phyloP scores from a whole-genome alignment of 2,113 vertebrate species.

The Channa argus region DNA sequence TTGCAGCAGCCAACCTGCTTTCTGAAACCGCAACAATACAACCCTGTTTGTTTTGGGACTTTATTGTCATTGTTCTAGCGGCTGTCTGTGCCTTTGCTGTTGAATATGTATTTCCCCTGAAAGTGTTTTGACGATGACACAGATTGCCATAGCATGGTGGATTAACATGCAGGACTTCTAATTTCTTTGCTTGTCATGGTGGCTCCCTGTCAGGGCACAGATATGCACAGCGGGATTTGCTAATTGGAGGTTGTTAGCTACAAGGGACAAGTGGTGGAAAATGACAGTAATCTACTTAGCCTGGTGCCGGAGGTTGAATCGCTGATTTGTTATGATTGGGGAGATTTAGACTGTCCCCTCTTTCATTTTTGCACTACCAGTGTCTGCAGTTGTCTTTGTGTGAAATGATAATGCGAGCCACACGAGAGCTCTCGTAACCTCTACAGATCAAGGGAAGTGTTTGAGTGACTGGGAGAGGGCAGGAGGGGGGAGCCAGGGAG shows the following conservation, averaged over 20 bases:
- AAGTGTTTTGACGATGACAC: constrained; percentile 79
- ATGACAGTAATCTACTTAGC: constrained; percentile 87
- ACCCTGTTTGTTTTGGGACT: constrained; percentile 49
- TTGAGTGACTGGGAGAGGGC: constrained; percentile 43
- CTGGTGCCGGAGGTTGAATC: constrained; percentile 81
- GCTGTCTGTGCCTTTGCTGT: constrained; percentile 39
- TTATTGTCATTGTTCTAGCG: constrained; percentile 54
- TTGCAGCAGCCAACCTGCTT: constrained; percentile 38
- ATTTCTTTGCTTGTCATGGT: constrained; percentile 87
- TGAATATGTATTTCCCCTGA: constrained; percentile 70
- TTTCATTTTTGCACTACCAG: constrained; percentile 74
- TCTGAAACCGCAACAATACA: constrained; percentile 37
- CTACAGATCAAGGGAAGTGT: constrained; percentile 60
- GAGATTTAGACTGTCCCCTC: constrained; percentile 75
- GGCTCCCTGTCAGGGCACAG: constrained; percentile 82
- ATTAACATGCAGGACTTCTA: constrained; percentile 83
- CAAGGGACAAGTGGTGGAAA: constrained; percentile 86
- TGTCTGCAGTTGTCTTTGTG: constrained; percentile 73
- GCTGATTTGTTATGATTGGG: constrained; percentile 84
- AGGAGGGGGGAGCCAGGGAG: constrained; percentile 10
- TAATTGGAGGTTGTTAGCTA: constrained; percentile 88
- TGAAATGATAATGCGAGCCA: constrained; percentile 69
- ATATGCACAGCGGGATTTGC: constrained; percentile 85
- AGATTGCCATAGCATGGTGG: constrained; percentile 80
- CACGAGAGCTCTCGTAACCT: constrained; percentile 65